Evolutionary conservation across 2,888 invertebrate genomes (phyloP).

Genomic region (Julus scandinavius): DNA sequence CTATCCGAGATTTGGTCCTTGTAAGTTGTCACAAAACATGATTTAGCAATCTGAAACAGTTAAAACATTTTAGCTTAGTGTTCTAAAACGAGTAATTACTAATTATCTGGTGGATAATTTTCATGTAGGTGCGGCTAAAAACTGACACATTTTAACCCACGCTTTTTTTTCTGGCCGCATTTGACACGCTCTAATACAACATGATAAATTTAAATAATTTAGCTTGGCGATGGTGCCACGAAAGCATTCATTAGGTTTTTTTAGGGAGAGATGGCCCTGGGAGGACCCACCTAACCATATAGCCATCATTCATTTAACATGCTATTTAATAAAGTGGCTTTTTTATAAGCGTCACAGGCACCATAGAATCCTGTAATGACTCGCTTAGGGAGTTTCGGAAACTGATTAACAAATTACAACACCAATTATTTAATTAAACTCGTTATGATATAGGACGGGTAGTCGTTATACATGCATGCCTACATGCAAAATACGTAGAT

Average conservation of each 20-base stretch:
- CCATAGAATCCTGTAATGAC: not conserved
- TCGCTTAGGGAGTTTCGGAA: conserved; percentile 34
- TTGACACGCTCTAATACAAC: not conserved
- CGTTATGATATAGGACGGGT: conserved; percentile 34
- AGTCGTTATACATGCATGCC: not conserved
- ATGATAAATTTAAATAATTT: not conserved
- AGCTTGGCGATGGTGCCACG: not conserved
- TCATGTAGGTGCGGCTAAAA: not conserved
- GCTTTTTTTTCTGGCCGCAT: not conserved
- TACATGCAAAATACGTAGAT: not conserved
- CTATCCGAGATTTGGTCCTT: too few relatives aligned
- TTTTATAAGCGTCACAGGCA: conserved; percentile 1
- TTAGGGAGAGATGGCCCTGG: not conserved
- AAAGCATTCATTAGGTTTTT: not conserved
- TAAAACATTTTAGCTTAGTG: too few relatives aligned
- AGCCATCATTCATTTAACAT: conserved; percentile 23
- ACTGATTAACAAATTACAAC: conserved; percentile 42
- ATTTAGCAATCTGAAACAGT: too few relatives aligned
- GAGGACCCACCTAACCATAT: conserved; percentile 10
- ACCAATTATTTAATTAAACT: conserved; percentile 42
- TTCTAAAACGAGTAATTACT: too few relatives aligned
- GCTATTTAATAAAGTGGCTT: conserved; percentile 42
- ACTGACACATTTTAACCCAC: not conserved
- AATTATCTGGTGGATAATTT: not conserved
- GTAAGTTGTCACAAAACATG: too few relatives aligned